Percentiles rank a stretch among this genome's conserved stretches.
Evolutionary conservation across 2,888 invertebrate genomes (phyloP).

Genomic region (Meiosimyza decipiens): DNA sequence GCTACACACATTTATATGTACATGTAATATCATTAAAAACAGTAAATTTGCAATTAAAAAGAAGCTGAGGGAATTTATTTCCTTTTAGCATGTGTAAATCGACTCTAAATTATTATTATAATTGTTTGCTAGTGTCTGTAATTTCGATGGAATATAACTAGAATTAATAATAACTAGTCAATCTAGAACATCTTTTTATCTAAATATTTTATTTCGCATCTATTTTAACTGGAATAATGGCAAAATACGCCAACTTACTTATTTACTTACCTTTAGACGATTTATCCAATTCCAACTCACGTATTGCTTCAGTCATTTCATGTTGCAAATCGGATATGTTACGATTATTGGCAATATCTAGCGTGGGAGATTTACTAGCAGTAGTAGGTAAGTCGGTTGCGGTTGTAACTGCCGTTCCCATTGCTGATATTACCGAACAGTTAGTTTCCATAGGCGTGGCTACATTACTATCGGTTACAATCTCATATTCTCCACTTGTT

Average conservation of each 20-base stretch:
- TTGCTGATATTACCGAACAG: neutral
- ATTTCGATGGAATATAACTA: no score
- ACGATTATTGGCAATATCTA: conserved; percentile 74
- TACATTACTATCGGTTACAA: conserved; percentile 70
- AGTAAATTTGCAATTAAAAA: no score
- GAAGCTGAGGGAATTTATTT: no score
- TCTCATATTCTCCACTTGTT: conserved; percentile 77
- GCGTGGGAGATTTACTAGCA: conserved; percentile 68
- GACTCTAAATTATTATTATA: no score
- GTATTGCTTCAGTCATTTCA: conserved; percentile 71
- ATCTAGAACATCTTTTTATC: no score
- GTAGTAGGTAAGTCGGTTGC: neutral
- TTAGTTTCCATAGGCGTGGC: conserved; percentile 60
- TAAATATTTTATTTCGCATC: no score
- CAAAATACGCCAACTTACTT: conserved; percentile 2
- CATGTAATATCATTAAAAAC: no score
- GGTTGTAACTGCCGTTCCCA: neutral
- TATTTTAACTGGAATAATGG: no score
- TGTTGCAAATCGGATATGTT: conserved; percentile 74
- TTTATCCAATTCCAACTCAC: conserved; percentile 59
- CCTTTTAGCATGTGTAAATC: no score
- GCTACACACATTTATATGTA: no score
- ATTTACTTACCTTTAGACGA: conserved; percentile 40
- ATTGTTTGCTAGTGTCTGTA: no score
- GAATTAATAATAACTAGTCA: no score